phyloP scores from a whole-genome alignment of 2,797 vertebrate species.

The Falco cherrug region DNA sequence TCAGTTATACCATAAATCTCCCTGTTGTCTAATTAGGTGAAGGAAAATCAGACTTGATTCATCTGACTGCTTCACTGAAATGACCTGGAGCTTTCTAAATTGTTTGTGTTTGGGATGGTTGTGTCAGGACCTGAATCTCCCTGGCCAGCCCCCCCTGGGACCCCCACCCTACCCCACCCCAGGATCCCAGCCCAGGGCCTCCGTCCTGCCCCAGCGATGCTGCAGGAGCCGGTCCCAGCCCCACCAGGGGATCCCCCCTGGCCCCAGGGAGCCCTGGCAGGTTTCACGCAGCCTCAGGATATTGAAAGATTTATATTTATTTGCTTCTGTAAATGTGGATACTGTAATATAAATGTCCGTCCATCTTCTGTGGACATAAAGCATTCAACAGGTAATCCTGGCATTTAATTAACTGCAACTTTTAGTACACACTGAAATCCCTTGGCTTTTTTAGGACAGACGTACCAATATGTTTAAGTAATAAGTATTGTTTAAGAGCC shows the following conservation, averaged over 20 bases:
- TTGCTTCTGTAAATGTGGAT: neutral
- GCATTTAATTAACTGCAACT: neutral
- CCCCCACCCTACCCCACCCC: neutral
- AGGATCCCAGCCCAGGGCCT: neutral
- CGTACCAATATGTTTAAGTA: neutral
- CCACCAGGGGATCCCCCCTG: accelerated
- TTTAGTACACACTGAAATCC: neutral
- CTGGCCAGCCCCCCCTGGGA: neutral
- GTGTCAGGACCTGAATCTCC: neutral
- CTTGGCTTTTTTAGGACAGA: neutral
- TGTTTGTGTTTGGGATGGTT: neutral
- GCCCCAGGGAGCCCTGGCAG: neutral
- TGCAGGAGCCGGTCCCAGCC: accelerated
- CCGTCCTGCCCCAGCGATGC: neutral
- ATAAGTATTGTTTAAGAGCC: neutral
- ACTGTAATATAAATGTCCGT: neutral
- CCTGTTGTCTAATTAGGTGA: conserved; percentile 10
- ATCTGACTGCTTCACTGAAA: neutral
- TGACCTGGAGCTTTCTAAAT: neutral
- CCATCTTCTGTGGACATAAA: neutral
- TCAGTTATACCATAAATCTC: conserved; percentile 29
- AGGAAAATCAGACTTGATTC: neutral
- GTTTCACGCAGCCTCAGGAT: neutral
- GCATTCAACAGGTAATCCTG: neutral
- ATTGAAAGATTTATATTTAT: neutral